Conservation (phyloP, 2,797 vertebrate species). For the Sebastes matsubarae region DNA sequence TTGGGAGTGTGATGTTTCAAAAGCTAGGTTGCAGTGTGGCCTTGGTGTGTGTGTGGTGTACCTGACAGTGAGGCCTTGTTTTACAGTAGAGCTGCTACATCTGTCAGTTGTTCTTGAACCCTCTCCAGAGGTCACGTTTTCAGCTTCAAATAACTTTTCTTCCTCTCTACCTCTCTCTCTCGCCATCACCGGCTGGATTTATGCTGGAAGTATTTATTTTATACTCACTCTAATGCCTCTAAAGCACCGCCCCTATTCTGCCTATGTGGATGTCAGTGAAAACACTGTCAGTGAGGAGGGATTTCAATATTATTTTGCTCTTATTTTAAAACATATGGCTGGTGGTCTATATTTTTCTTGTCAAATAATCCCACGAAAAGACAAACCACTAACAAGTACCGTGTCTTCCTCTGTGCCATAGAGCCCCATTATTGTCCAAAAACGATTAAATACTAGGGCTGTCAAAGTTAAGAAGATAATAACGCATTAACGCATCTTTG, state of each 20-base stretch:
- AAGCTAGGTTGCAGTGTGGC: background rate
- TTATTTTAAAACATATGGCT: background rate
- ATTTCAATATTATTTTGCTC: background rate
- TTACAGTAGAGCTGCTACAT: slow-evolving; percentile 48
- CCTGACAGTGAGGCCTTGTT: slow-evolving; percentile 67
- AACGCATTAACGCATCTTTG: no score
- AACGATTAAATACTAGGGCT: background rate
- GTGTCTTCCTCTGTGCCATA: background rate
- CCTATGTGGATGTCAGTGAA: slow-evolving; percentile 26
- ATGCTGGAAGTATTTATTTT: slow-evolving; percentile 72
- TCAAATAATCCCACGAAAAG: background rate
- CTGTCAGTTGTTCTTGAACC: slow-evolving; percentile 68
- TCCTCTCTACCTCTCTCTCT: background rate
- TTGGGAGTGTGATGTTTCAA: no score
- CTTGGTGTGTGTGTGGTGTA: background rate
- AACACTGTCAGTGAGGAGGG: slow-evolving; percentile 26
- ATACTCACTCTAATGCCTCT: slow-evolving; percentile 52
- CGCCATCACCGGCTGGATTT: slow-evolving; percentile 40
- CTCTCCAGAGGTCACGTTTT: slow-evolving; percentile 70
- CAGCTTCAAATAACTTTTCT: slow-evolving; percentile 37
- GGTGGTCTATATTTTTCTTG: background rate
- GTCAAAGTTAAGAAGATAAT: no score
- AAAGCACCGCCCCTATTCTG: slow-evolving; percentile 33
- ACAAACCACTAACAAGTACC: background rate
- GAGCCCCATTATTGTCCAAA: background rate